phyloP scores from a whole-genome alignment of 2,797 vertebrate species.

The Neomorphus geoffroyi region DNA sequence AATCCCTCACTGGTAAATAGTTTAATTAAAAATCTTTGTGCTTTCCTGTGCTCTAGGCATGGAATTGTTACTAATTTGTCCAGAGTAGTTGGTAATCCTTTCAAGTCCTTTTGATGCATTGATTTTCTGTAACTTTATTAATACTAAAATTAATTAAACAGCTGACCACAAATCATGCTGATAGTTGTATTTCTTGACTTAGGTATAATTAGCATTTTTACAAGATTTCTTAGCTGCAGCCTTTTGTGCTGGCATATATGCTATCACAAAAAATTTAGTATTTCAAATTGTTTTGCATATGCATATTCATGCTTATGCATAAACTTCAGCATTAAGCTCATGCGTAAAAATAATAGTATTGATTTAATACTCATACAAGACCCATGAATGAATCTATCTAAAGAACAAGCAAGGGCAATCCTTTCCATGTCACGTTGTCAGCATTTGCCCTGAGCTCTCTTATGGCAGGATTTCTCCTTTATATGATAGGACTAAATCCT shows the following conservation, averaged over 20 bases:
- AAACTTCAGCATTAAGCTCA: not conserved
- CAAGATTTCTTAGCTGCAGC: constrained; percentile 1
- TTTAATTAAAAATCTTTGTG: constrained; percentile 54
- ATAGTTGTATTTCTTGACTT: constrained; percentile 31
- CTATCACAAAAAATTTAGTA: not conserved
- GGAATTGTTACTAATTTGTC: constrained; percentile 48
- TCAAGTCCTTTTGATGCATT: constrained; percentile 55
- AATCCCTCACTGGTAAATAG: constrained; percentile 43
- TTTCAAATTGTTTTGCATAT: not conserved
- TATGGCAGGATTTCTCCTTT: not conserved
- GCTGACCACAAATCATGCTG: constrained; percentile 33
- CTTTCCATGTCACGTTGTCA: not conserved
- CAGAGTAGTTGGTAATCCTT: constrained; percentile 42
- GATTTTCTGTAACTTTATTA: constrained; percentile 64
- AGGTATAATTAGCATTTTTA: constrained; percentile 37
- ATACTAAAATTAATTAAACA: constrained; percentile 54
- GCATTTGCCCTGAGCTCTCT: not conserved
- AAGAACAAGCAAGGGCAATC: not conserved
- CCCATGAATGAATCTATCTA: not conserved
- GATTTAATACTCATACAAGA: not conserved
- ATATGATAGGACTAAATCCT: not conserved
- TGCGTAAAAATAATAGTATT: not conserved
- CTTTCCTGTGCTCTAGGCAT: constrained; percentile 20
- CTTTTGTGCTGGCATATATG: not conserved
- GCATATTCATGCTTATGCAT: not conserved